Evolutionary conservation across 2,797 vertebrate species (phyloP).

Genomic region (Potorous gilbertii): DNA sequence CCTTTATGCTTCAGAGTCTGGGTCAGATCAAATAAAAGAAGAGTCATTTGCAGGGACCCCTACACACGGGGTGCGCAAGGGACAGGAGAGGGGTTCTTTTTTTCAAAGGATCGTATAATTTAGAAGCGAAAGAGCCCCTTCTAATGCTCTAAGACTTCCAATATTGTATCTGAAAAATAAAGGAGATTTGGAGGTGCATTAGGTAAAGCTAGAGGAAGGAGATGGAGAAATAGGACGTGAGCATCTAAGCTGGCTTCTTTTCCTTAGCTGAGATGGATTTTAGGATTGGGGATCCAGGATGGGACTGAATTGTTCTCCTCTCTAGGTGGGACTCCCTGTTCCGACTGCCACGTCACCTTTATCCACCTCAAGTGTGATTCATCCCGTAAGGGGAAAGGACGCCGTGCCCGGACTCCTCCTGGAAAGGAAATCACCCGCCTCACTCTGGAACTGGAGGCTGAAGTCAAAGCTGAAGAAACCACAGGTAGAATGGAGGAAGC

Average conservation of each 20-base stretch:
- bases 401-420: conserved; percentile 92
- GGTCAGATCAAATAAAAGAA: not conserved
- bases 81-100: not conserved
- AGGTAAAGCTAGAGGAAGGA: not conserved
- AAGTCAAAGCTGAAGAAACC: conserved; percentile 94
- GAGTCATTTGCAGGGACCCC: not conserved
- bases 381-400: conserved; percentile 91
- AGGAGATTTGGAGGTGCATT: not conserved
- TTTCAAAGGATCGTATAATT: not conserved
- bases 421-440: conserved; percentile 95
- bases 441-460: conserved; percentile 96
- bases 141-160: not conserved
- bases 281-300: not conserved
- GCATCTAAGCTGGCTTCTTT: not conserved
- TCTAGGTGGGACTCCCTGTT: conserved; percentile 91
- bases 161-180: not conserved
- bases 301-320: conserved; percentile 61
- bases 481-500: conserved; percentile 87
- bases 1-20: not conserved
- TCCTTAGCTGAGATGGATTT: not conserved
- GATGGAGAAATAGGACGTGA: not conserved
- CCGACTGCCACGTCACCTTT: conserved; percentile 96
- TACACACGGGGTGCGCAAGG: not conserved
- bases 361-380: conserved; percentile 98
- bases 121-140: not conserved